Evolutionary conservation across 2,888 invertebrate species (phyloP).

Genomic region (Sminthurinus aureus): DNA sequence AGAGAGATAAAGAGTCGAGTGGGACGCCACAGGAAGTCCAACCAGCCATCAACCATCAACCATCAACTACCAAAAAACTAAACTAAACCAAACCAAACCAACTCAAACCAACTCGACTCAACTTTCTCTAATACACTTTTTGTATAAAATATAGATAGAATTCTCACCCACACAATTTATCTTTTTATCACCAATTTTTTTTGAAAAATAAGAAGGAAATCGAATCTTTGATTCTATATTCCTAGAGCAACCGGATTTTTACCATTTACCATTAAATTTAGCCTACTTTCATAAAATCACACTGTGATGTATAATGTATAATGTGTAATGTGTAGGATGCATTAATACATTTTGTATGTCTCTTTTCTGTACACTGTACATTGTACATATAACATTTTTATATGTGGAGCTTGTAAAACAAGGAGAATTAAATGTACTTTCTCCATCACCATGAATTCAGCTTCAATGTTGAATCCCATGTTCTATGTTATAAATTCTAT

Average conservation of each 20-base stretch:
- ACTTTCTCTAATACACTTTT: conserved; percentile 5
- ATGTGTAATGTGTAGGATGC: neutral
- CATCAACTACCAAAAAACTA: neutral
- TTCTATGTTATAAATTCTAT: too few species aligned
- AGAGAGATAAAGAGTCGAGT: neutral
- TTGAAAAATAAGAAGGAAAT: neutral
- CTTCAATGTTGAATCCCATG: too few species aligned
- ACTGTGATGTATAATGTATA: neutral
- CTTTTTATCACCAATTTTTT: neutral
- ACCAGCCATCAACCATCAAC: neutral
- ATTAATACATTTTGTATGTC: too few species aligned
- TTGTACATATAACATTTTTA: too few species aligned
- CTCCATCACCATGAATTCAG: too few species aligned
- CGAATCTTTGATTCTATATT: too few species aligned
- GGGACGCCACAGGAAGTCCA: conserved; percentile 20
- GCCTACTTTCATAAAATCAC: neutral
- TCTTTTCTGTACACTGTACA: too few species aligned
- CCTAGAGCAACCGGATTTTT: too few species aligned
- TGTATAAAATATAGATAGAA: neutral
- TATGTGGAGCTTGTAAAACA: too few species aligned
- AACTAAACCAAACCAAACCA: too few species aligned
- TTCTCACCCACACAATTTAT: neutral
- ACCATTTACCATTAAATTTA: neutral
- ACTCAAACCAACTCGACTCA: neutral
- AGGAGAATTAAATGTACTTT: too few species aligned